Evolutionary conservation across 2,113 vertebrate genomes (phyloP).

Genomic region (Nanger granti): DNA sequence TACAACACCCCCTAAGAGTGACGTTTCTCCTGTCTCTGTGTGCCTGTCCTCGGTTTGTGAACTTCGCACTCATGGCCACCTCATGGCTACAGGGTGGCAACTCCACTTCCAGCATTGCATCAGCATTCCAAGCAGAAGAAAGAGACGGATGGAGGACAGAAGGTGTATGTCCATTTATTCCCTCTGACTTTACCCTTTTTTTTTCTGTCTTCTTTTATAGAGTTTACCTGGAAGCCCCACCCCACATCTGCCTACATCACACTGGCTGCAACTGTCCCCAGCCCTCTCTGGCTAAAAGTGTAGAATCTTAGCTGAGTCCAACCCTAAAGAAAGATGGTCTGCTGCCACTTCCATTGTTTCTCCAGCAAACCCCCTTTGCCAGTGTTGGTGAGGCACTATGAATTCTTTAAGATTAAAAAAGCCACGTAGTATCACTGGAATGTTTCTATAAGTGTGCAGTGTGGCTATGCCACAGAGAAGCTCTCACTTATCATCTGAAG

Average conservation of each 20-base stretch:
- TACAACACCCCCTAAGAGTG: not conserved
- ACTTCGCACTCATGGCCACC: accelerated
- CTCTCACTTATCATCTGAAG: not conserved
- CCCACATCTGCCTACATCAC: not conserved
- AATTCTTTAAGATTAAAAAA: not conserved
- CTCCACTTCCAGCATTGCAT: not conserved
- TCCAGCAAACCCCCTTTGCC: not conserved
- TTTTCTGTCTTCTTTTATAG: not conserved
- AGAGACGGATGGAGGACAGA: not conserved
- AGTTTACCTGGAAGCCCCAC: not conserved
- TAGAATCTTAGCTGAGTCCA: not conserved
- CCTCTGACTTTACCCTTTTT: too few species aligned
- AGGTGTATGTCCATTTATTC: not conserved
- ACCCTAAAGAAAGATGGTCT: not conserved
- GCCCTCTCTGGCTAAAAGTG: not conserved
- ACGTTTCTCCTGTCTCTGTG: not conserved
- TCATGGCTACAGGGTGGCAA: not conserved
- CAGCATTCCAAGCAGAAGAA: not conserved
- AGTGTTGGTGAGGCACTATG: not conserved
- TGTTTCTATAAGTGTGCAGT: not conserved
- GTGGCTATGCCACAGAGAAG: not conserved
- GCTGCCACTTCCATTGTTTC: not conserved
- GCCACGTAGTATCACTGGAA: not conserved
- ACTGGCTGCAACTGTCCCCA: not conserved
- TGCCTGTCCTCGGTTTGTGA: not conserved